Base-by-base conservation (phyloP, 2,888 invertebrate species). In the Microctonus aethiopoides region DNA sequence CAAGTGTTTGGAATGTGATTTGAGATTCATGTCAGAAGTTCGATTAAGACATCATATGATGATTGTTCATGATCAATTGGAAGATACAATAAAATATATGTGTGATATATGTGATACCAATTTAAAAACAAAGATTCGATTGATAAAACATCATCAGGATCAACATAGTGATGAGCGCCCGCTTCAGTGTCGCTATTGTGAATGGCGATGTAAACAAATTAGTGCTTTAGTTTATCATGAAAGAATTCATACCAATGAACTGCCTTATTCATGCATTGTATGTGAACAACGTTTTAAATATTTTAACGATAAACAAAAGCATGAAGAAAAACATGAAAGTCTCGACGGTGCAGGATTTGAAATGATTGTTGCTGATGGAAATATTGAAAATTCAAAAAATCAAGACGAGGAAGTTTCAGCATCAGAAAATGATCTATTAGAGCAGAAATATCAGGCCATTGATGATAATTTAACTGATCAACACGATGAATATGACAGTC, bases 191-290 rank as follows among this genome's bases (percentile, higher is more conserved):
- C 79, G 79, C 36, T 83, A 82, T 67, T 86, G 86, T 72, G 77
- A 81, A 0, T 86, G 86, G 85, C 79, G 85, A 29, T 86, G 86
- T 65, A 86, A 86, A 61, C 86, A 86, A 76, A 85, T 86, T 5
- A 86, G 86, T 51, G 86, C 86, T 0, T 78, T 86, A 4, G 86
- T 86, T n/a, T 86, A 86, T 24, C 86, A 86, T 52, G 86, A 86
- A 69, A 81, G 86, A 57, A 86, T 86, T 0, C 86, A 86, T 67
- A 86, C 86, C 1, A 86, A 86, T 60, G 86, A 86, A 66, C 76
- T 86, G 9, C 86, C 86, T 0, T 86, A 86, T 69, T 79, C 83
- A 9, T 86, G 86, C 64, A 83, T 81, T 6, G 86, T 86, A 1
- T 86, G 86, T 52, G 77, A 81, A 34, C 86, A 86, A 68, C 77